Evolutionary conservation across 2,113 vertebrate species (phyloP).

Genomic region (Ctenodactylus gundi): DNA sequence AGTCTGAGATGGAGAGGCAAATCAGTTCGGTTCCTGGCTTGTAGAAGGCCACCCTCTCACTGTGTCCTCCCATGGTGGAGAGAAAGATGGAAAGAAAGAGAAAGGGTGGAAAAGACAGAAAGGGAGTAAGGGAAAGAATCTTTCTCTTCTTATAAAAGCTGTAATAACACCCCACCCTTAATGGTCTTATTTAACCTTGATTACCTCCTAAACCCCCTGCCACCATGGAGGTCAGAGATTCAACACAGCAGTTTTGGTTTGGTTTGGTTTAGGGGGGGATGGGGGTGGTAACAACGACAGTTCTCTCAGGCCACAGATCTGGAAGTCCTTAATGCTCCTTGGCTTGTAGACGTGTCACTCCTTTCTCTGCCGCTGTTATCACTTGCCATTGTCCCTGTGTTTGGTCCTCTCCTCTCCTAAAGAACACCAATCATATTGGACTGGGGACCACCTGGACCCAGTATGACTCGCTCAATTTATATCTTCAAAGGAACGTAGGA

Average conservation of each 20-base stretch:
- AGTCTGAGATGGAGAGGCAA: background rate
- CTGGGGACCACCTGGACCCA: background rate
- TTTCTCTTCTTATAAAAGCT: background rate
- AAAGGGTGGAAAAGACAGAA: background rate
- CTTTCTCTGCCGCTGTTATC: background rate
- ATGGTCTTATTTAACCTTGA: background rate
- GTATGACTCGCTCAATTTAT: background rate
- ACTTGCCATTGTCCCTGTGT: rapidly evolving
- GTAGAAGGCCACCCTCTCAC: background rate
- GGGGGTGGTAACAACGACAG: too few species aligned
- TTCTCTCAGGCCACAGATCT: background rate
- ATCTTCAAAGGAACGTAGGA: background rate
- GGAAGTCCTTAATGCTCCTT: background rate
- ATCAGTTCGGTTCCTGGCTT: background rate
- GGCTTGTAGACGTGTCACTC: background rate
- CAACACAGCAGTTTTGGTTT: background rate
- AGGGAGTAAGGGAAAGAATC: background rate
- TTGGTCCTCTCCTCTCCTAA: background rate
- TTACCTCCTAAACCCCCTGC: too few species aligned
- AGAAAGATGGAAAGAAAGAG: background rate
- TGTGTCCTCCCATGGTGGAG: background rate
- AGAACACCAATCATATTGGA: background rate
- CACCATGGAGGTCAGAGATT: too few species aligned
- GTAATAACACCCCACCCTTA: background rate
- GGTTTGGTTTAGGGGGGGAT: background rate